Base-by-base conservation (phyloP, 2,797 vertebrate genomes). In the Eulemur coronatus region DNA sequence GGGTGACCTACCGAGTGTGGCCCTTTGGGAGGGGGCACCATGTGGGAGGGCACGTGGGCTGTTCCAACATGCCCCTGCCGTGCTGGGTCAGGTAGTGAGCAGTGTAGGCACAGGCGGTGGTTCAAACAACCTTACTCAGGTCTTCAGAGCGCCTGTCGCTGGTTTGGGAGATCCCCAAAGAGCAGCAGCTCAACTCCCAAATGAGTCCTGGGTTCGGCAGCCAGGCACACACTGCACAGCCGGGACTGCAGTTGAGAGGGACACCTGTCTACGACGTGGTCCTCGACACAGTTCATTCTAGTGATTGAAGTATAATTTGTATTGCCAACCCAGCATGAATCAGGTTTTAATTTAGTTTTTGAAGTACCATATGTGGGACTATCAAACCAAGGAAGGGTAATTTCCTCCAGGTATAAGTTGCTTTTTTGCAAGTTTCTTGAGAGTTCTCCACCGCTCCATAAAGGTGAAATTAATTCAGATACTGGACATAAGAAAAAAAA, bases 231-330 rank as follows among this genome's bases (percentile, higher is more conserved):
- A 57, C 55, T 26, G 24, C n/a, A 38, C 1, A 7, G n/a, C 59
- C 10, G 30, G 8, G 4, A 50, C 15, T 50, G 41, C 61, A 18
- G 33, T 9, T n/a, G 81, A 28, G n/a, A 6, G 55, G 57, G 59
- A 70, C 1, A 0, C 35, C 72, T 2, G 6, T 75, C 57, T 35
- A 30, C 41, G 30, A 12, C 0, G 0, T 2, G 26, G 28, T 67
- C 81, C 59, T 46, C 3, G 0, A 14, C 69, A 63, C 18, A 9
- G 18, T 15, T 55, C 52, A 35, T 18, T 28, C 24, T 35, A 1
- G 52, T 63, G 67, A 30, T 15, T 48, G 84, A 78, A n/a, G 67
- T 13, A 4, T 22, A 2, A 33, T 30, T 15, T 35, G 2, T 33
- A 35, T 72, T n/a, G n/a, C 30, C 93, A 88, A 1, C 33, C 73